Base-by-base conservation (phyloP, 2,888 invertebrate genomes). In the Octonoba sinensis region DNA sequence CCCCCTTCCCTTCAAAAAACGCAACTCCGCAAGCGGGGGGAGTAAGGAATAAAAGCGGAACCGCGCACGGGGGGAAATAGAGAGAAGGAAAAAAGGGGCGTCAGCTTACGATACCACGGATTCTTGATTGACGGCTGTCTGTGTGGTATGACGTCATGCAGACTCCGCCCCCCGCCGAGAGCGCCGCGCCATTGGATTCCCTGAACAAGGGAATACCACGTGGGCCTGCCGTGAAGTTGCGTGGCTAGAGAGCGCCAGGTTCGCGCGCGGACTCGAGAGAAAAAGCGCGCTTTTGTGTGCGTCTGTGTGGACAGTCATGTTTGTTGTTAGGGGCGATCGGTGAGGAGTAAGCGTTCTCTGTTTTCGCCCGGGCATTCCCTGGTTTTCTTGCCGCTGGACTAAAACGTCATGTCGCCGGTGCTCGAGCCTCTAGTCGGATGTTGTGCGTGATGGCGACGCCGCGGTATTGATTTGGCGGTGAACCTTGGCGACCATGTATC, bases 311-410 rank as follows among this genome's bases (percentile, higher is more conserved):
- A 84, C 84, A 83, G 85, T 85, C 85, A 85, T 86, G 86, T 85
- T 87, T 85, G 86, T 85, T 85, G 86, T 86, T 86, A 85, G 85
- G 86, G 87, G 87, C 87, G 87, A 87, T 87, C 87, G 86, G 85
- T 86, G 86, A 84, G 85, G 27, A 27, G 27, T 27, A 6, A 84
- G 85, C 70, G 76, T 75, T 51, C 60, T 27, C 67, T 54, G 67
- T 67, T 49, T 79, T 79, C 69, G 67, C 69, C 67, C 67, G 66
- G 72, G 79, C 73, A 54, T 51, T 49, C 60, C 47, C 73, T 78
- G 65, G 65, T 64, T 57, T 70, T 77, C 54, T 66, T 71, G 71
- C 77, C 57, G 71, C 71, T 78, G 78, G 71, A 78, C 78, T 78
- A 76, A 76, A 76, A 67, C 76, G 74, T 59, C 76, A 70, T 70